Evolutionary conservation across 2,888 invertebrate species (phyloP), one percentile per base, ranked within the genome.

Genomic region (Drosophila crucigera): DNA sequence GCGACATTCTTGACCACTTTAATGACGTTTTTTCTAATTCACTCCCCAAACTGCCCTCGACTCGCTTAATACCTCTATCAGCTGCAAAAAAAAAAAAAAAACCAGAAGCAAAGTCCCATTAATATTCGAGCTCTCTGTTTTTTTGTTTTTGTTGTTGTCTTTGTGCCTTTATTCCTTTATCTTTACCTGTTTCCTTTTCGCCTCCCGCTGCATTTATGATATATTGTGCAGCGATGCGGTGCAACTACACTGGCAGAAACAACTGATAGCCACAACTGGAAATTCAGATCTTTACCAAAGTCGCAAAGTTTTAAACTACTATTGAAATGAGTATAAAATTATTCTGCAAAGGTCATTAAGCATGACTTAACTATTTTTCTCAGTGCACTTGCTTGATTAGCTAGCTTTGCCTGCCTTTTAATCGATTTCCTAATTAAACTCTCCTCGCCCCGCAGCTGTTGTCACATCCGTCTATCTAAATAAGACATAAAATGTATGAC

Each of bases 401-500:
- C 68, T 30, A 33, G 31, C 43, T 49, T 62, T n/a, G 19, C 56
- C 53, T 31, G 6, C 22, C 25, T 68, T 72, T 69, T 74, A 88
- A 85, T 85, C 84, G 86, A 88, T 88, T 83, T 66, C 58, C 61
- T 79, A 83, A 82, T 83, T 82, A 82, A 80, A 74, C 62, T 37
- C 72, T 58, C 16, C 16, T 25, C 55, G 56, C 61, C 68, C 72
- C 68, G 39, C 76, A 80, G 73, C 76, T 78, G 80, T 67, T 79
- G 80, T 79, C 79, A 76, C 68, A 43, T 65, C 59, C 50, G 35
- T 25, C 65, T 71, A 56, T 43, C 62, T 59, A 85, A 88, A 71
- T 87, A 77, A 84, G 81, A 79, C 83, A 83, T 84, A 67, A 76
- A 78, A 63, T 64, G 61, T 56, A 28, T 47, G 28, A 47, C 47